Percentiles rank a stretch among this genome's conserved stretches.
Evolutionary conservation across 2,113 vertebrate genomes (phyloP).

Genomic region (Elaphurus davidianus): DNA sequence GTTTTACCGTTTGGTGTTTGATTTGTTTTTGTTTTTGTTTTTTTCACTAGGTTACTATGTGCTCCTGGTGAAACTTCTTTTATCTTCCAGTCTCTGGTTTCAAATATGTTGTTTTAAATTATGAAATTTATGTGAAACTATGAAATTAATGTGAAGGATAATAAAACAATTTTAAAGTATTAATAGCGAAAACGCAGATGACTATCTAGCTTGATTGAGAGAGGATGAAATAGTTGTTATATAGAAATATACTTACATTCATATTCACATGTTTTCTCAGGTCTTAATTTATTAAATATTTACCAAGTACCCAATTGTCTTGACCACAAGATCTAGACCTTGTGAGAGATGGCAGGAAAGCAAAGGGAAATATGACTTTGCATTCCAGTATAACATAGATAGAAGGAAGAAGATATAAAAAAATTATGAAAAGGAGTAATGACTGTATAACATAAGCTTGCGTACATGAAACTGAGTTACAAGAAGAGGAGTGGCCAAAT

Average conservation of each 20-base stretch:
- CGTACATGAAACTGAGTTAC: not conserved
- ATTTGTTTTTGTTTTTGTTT: not conserved
- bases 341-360: not conserved
- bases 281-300: not conserved
- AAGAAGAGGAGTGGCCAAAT: not conserved
- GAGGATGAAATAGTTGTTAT: not conserved
- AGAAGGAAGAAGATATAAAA: not conserved
- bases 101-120: not conserved
- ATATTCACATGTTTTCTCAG: not conserved
- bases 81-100: not conserved
- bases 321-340: not conserved
- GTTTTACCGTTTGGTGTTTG: not conserved
- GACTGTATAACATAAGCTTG: not conserved
- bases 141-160: not conserved
- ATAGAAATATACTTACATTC: not conserved
- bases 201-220: not conserved
- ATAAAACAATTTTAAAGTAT: not conserved
- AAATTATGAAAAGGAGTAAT: not conserved
- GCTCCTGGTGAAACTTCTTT: not conserved
- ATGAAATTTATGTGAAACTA: not conserved
- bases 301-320: not conserved
- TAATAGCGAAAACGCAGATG: not conserved
- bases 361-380: not conserved
- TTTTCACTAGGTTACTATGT: not conserved
- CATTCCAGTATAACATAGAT: not conserved